Evolutionary conservation across 2,888 invertebrate genomes (phyloP).

Genomic region (Dichetophora obliterata): DNA sequence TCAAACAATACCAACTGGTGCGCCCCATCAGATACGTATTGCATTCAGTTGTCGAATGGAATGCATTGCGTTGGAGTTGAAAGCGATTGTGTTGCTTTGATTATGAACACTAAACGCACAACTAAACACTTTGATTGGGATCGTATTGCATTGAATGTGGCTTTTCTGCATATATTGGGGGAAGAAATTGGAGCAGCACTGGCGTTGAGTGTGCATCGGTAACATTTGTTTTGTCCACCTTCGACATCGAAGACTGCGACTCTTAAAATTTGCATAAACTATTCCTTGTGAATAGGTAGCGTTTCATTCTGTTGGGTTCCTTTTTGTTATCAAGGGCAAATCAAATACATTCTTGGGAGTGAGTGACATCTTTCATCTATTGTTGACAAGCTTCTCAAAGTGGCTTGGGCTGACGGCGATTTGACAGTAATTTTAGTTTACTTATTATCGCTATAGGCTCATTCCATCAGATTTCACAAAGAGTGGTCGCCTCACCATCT

Average conservation of each 20-base stretch:
- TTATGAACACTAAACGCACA: not conserved
- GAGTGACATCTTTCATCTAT: too few species aligned
- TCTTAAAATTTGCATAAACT: not conserved
- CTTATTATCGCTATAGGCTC: too few species aligned
- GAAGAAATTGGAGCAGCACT: not conserved
- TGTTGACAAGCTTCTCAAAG: too few species aligned
- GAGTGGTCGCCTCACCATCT: too few species aligned
- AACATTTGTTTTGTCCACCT: constrained; percentile 10
- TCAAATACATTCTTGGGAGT: too few species aligned
- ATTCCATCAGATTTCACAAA: too few species aligned
- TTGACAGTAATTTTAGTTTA: too few species aligned
- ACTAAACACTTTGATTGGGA: not conserved
- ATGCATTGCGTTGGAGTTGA: constrained; percentile 3
- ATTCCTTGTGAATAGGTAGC: not conserved
- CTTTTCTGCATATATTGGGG: not conserved
- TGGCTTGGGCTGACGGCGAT: too few species aligned
- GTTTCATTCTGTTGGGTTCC: not conserved
- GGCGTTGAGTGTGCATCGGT: not conserved
- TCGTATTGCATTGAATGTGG: not conserved
- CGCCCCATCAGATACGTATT: too few species aligned
- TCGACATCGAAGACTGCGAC: not conserved
- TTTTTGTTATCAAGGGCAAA: not conserved
- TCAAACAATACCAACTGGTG: too few species aligned
- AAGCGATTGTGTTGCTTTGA: not conserved
- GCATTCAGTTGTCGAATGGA: not conserved